Evolutionary conservation across 1,140 invertebrate species (phyloP).

Genomic region (Caenorhabditis remanei): DNA sequence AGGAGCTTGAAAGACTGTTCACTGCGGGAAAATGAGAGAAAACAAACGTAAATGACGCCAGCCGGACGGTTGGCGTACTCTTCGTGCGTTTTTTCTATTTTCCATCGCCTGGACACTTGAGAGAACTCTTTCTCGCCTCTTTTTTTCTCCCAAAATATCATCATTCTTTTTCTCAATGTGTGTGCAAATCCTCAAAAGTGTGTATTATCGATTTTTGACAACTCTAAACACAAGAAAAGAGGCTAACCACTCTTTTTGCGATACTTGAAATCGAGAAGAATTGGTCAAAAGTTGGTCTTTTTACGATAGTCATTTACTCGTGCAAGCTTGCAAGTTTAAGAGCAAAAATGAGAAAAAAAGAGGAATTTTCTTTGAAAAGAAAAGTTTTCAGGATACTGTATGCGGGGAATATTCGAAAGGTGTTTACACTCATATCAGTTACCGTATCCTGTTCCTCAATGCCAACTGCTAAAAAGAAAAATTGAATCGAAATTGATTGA

Average conservation of each 20-base stretch:
- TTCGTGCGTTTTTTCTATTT: slow-evolving; percentile 12
- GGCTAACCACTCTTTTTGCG: slow-evolving; percentile 12
- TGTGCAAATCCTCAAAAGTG: slow-evolving; percentile 48
- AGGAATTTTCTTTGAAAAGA: background rate
- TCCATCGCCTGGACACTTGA: slow-evolving; percentile 7
- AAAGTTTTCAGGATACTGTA: too few relatives aligned
- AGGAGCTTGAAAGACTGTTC: background rate
- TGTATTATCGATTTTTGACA: slow-evolving; percentile 46
- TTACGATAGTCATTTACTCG: slow-evolving; percentile 26
- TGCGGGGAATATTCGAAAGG: too few relatives aligned
- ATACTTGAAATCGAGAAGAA: slow-evolving; percentile 45
- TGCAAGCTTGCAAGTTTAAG: background rate
- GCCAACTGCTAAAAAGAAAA: too few relatives aligned
- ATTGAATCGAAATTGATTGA: too few relatives aligned
- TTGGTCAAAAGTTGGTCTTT: slow-evolving; percentile 36
- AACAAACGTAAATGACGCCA: slow-evolving; percentile 21
- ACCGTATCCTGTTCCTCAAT: too few relatives aligned
- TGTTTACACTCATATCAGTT: too few relatives aligned
- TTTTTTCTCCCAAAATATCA: slow-evolving; percentile 47
- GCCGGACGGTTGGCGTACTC: background rate
- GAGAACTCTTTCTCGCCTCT: slow-evolving; percentile 51
- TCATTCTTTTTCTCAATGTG: slow-evolving; percentile 24
- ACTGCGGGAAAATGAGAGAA: background rate
- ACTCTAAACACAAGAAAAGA: slow-evolving; percentile 21
- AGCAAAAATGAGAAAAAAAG: background rate